Evolutionary conservation across 1,140 invertebrate genomes (phyloP), one percentile per base, ranked within the genome.

Genomic region (Sminthurinus signatus): DNA sequence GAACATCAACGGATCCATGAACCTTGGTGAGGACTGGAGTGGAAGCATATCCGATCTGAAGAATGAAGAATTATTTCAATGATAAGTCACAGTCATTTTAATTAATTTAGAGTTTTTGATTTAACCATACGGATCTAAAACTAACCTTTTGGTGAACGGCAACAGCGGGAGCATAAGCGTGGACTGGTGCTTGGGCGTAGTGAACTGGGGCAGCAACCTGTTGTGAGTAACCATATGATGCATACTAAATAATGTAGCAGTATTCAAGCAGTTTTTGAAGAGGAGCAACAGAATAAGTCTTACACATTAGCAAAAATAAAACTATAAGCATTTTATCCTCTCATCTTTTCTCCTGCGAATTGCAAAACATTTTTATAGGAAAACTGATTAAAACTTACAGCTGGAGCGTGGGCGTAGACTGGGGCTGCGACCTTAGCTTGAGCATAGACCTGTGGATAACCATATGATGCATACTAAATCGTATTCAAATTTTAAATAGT

Each of bases 1-100:
- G 80, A 2, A 82, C 77, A 62, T 81, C 76, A 57, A 79, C 78
- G 0, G 80, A 77, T 12, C 77, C 77, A 1, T 77, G 78, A 2
- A 81, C 76, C 52, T 80, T 77, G 58, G 80, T 79, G 19, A 81
- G 75, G 21, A 76, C 78, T n/a, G 80, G 79, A 1, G 80, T 78
- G 21, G 75, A 73, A 17, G 78, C 78, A 54, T 67, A 72, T 14
- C 70, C 70, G 28, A 72, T 55, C 70, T 71, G 28, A 39, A 39
- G 17, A 8, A 10, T 39, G 8, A 39, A 39, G 36, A 39, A 39
- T 39, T 50, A 50, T 50, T 50, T 50, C 17, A 10, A 10, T 15
- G 15, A 50, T 27, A 54, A 17, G 17, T 17, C 17, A 28, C 5
- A n/a, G 19, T 15, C 48, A 50, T 50, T 50, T 15, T n/a, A n/a